A percentile compares a stretch with the other conserved stretches of the same genome.
Conservation (phyloP, 2,113 vertebrate genomes). For the Nerophis lumbriciformis region DNA sequence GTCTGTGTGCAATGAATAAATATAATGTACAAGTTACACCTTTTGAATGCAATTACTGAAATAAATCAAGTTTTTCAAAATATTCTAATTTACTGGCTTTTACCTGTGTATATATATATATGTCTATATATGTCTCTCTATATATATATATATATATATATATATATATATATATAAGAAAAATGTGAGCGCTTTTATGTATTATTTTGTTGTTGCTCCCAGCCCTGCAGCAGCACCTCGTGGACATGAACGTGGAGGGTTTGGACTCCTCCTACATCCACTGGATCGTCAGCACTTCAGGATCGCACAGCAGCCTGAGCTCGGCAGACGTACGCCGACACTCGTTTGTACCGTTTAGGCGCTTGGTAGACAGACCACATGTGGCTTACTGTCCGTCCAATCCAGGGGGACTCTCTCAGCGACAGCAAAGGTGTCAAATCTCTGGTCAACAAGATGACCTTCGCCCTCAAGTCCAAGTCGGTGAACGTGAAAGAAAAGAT, state of each 20-base stretch:
- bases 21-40: no score
- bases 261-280: conserved; percentile 93
- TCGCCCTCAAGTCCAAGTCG: conserved; percentile 94
- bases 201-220: conserved; percentile 19
- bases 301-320: conserved; percentile 84
- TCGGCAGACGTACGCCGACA: conserved; percentile 82
- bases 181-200: neutral
- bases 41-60: no score
- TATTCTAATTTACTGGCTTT: no score
- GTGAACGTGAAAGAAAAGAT: conserved; percentile 98
- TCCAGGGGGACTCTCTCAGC: conserved; percentile 84
- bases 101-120: no score
- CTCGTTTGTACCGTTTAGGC: neutral
- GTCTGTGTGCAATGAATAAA: no score
- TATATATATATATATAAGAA: no score
- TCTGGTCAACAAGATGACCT: conserved; percentile 98
- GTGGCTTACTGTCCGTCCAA: neutral
- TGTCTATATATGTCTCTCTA: no score
- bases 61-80: no score
- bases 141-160: no score
- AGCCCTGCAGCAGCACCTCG: conserved; percentile 94
- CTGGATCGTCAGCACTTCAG: conserved; percentile 97
- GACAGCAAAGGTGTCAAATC: conserved; percentile 95
- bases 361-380: no score
- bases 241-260: conserved; percentile 96